Conservation (phyloP, 2,797 vertebrate genomes). For the Oryzias dopingdopingensis region DNA sequence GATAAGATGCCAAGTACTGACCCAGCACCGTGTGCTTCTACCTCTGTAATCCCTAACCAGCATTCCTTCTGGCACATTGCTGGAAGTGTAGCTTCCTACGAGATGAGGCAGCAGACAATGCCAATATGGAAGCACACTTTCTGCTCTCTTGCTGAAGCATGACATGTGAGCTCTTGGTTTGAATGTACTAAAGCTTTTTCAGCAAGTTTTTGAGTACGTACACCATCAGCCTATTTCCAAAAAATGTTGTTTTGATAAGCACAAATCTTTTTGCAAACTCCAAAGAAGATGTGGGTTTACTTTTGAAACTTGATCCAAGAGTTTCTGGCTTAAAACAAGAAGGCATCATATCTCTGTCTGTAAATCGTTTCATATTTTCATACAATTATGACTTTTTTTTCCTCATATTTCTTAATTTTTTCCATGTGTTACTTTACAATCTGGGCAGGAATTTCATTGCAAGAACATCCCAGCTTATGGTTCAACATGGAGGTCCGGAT, state of each 20-base stretch:
- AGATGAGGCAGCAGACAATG: constrained; percentile 38
- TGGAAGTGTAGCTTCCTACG: constrained; percentile 41
- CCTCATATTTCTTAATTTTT: neutral
- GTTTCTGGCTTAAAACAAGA: constrained; percentile 26
- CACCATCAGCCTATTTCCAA: constrained; percentile 61
- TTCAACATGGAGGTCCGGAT: constrained; percentile 46
- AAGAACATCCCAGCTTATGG: constrained; percentile 43
- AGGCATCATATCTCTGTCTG: neutral
- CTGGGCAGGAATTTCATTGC: constrained; percentile 37
- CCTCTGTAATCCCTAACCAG: constrained; percentile 65
- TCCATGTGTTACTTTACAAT: constrained; percentile 17
- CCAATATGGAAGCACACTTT: constrained; percentile 43
- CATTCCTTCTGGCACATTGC: constrained; percentile 45
- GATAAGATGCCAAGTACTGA: constrained; percentile 62
- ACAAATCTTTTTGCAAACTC: constrained; percentile 38
- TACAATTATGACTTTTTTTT: neutral
- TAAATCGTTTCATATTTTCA: constrained; percentile 6
- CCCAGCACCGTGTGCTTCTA: constrained; percentile 51
- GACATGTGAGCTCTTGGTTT: constrained; percentile 51
- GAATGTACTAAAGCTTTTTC: constrained; percentile 58
- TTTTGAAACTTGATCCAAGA: no score
- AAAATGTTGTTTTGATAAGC: constrained; percentile 65
- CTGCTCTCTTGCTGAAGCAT: constrained; percentile 43
- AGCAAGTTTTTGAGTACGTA: constrained; percentile 55
- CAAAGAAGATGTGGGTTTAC: constrained; percentile 7